Conservation (phyloP, 2,888 invertebrate species). For the Heteropelma amictum region DNA sequence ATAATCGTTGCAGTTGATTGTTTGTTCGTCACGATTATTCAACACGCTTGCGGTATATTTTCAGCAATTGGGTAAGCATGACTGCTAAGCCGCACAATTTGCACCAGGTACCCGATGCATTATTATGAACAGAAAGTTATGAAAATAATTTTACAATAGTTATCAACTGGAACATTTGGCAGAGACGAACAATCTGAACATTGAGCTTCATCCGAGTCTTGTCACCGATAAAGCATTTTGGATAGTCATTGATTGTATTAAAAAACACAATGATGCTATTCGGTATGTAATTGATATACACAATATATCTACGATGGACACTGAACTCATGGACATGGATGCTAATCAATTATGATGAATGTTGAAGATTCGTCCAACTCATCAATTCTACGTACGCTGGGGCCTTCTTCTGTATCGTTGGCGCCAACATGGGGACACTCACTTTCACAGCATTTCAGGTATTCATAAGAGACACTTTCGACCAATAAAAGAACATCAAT, state of each 20-base stretch:
- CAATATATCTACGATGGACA: background rate
- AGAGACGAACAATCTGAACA: background rate
- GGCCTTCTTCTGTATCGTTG: slow-evolving; percentile 13
- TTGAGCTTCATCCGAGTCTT: background rate
- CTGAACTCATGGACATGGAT: too few species aligned
- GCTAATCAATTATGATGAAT: background rate
- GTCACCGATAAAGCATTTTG: background rate
- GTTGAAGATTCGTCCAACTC: slow-evolving; percentile 9
- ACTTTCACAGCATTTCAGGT: slow-evolving; percentile 31
- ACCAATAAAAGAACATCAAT: background rate
- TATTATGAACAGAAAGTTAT: background rate
- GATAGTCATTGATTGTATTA: slow-evolving; percentile 14
- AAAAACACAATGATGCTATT: slow-evolving; percentile 22
- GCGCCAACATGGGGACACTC: slow-evolving; percentile 1
- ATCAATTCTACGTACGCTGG: slow-evolving; percentile 18
- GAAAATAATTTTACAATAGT: background rate
- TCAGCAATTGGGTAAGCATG: slow-evolving; percentile 5
- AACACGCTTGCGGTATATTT: slow-evolving; percentile 28
- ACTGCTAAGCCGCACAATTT: background rate
- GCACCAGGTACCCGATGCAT: background rate
- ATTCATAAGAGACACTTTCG: background rate
- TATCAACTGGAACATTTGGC: slow-evolving; percentile 19
- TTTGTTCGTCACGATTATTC: slow-evolving; percentile 6
- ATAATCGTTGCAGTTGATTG: slow-evolving; percentile 9
- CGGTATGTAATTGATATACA: slow-evolving; percentile 9